Conservation (phyloP, 2,888 invertebrate genomes). For the Eristalinus sepulchralis region DNA sequence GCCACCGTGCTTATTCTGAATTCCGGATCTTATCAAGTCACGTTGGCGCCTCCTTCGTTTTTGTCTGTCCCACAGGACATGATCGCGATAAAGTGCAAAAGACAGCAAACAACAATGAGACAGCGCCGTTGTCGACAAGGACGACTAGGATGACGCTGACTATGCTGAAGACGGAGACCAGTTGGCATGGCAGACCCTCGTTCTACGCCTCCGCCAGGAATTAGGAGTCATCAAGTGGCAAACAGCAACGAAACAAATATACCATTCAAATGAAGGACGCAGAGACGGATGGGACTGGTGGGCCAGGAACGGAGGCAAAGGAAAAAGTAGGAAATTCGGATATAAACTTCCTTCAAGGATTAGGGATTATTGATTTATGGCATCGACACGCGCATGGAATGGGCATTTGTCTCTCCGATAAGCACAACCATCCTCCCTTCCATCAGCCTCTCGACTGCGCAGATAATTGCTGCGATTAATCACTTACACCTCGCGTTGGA, state of each 20-base stretch:
- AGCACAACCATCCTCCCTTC: neutral
- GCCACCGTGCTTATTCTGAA: conserved; percentile 39
- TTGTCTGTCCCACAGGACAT: conserved; percentile 19
- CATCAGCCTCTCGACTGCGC: conserved; percentile 4
- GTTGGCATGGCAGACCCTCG: neutral
- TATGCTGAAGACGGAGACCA: neutral
- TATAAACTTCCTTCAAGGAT: conserved; percentile 36
- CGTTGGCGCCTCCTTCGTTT: conserved; percentile 54
- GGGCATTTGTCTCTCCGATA: neutral
- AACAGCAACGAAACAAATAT: conserved; percentile 14
- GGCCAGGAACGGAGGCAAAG: conserved; percentile 6
- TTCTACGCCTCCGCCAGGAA: neutral
- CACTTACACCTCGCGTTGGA: conserved; percentile 27
- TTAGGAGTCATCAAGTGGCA: conserved; percentile 36
- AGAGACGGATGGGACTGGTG: neutral
- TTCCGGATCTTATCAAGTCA: conserved; percentile 59
- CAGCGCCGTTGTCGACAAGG: neutral
- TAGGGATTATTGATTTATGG: conserved; percentile 65
- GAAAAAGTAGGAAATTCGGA: conserved; percentile 7
- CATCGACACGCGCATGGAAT: conserved; percentile 37
- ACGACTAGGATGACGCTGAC: neutral
- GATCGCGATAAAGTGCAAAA: conserved; percentile 53
- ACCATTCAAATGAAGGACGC: neutral
- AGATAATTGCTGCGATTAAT: conserved; percentile 66
- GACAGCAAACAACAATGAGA: conserved; percentile 21